phyloP scores from a whole-genome alignment of 2,797 vertebrate species.

The Thripadectes ignobilis region DNA sequence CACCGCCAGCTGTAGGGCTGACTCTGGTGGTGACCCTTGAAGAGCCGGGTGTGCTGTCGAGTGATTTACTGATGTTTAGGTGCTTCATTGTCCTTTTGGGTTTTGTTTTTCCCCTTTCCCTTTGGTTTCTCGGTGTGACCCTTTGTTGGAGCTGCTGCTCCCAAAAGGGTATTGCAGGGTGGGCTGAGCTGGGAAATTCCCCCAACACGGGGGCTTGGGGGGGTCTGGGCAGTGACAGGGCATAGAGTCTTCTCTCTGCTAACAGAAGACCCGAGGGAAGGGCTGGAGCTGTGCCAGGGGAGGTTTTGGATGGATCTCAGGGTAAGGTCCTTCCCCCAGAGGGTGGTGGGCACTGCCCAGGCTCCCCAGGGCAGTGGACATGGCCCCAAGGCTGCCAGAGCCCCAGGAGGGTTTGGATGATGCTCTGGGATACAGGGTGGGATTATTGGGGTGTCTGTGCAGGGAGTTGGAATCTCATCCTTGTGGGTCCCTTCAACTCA shows the following conservation, averaged over 20 bases:
- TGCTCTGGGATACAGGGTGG: accelerated
- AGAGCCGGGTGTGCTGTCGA: neutral
- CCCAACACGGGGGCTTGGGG: neutral
- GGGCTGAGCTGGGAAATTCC: neutral
- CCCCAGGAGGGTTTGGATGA: accelerated
- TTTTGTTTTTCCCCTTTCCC: neutral
- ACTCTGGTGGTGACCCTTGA: conserved; percentile 3
- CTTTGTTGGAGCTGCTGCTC: neutral
- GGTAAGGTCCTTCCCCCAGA: neutral
- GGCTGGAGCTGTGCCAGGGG: neutral
- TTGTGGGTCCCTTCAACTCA: neutral
- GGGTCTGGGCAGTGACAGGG: neutral
- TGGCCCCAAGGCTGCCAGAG: neutral
- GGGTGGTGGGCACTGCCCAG: neutral
- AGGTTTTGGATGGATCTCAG: accelerated
- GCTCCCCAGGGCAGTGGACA: neutral
- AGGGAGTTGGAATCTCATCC: neutral
- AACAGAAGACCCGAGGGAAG: neutral
- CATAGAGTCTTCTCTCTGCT: neutral
- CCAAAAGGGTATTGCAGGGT: neutral
- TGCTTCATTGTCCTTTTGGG: neutral
- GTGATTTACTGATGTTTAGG: conserved; percentile 9
- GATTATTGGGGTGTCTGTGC: neutral
- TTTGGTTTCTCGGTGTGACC: neutral
- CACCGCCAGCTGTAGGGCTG: neutral